Base-by-base conservation (phyloP, 2,888 invertebrate species). In the Kryphioiulus occultus region DNA sequence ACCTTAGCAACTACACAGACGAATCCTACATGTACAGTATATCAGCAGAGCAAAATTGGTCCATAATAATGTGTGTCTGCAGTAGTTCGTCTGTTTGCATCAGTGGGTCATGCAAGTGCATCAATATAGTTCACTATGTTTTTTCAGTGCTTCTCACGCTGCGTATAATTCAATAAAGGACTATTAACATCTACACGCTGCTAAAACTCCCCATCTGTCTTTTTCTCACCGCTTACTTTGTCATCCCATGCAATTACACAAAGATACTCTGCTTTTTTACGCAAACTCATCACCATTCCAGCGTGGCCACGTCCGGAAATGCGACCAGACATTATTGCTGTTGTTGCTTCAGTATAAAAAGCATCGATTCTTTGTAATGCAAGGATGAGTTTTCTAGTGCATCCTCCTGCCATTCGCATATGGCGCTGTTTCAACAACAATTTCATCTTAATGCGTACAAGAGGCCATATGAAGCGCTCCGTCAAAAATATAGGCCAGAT, bases 281-380 rank as follows among this genome's bases (percentile, higher is more conserved):
- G 26, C 26, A 68, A 68, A 68, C 68, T 68, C 68, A 68, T 68
- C 68, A 68, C 26, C 68, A 10, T 22, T 26, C 68, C 26, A 26
- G 9, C n/a, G 22, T 26, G 22, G 10, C 68, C 15, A 47, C 47
- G 5, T 22, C 10, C 26, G 22, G n/a, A 68, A 17, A 47, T 3
- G 39, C 7, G 19, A 22, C 10, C 26, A 26, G 68, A 68, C 68
- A 68, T 68, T 68, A 68, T 22, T 22, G 68, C 26, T 26, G 26
- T 26, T 68, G 68, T 68, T 68, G 68, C 22, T 68, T 68, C 26
- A 26, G 68, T 68, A 68, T 68, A 26, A 68, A 68, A 68, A 68
- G 26, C 68, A 68, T 68, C 68, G 68, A 68, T 68, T 68, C 68
- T 26, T 68, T 68, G 22, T 68, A 68, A 68, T 68, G 68, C 68